Evolutionary conservation across 2,113 vertebrate species (phyloP).

Genomic region (Parus major): DNA sequence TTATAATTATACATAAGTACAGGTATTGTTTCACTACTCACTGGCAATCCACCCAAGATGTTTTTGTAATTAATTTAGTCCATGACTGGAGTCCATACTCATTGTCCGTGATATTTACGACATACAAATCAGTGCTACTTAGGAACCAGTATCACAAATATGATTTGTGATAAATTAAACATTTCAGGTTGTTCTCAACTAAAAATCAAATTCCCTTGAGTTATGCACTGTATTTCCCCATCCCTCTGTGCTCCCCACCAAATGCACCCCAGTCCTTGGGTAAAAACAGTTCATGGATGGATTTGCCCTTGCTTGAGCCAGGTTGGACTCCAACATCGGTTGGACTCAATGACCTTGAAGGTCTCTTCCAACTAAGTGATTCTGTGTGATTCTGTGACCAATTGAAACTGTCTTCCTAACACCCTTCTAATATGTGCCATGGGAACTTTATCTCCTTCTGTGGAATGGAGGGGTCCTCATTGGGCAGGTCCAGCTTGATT

Average conservation of each 20-base stretch:
- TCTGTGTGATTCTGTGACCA: neutral
- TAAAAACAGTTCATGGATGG: neutral
- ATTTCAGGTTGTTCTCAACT: neutral
- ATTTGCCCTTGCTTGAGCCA: neutral
- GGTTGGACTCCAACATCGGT: too few relatives aligned
- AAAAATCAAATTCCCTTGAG: neutral
- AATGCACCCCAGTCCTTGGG: neutral
- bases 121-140: neutral
- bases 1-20: too few relatives aligned
- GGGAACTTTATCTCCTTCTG: neutral
- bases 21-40: neutral
- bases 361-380: too few relatives aligned
- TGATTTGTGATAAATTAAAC: neutral
- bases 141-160: accelerated
- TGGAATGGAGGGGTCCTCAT: accelerated
- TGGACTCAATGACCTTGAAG: too few relatives aligned
- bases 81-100: neutral
- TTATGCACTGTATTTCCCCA: accelerated
- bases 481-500: neutral
- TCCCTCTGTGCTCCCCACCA: neutral
- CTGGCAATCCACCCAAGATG: neutral
- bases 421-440: accelerated
- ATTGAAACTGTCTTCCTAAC: neutral
- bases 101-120: neutral
- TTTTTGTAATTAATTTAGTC: neutral